A percentile compares a stretch with the other conserved stretches of the same genome.
These are phyloP conservation scores for Piezodorus guildinii DNA, from an alignment of 1,140 invertebrate genomes.

Conservation along the genomic window DNA sequence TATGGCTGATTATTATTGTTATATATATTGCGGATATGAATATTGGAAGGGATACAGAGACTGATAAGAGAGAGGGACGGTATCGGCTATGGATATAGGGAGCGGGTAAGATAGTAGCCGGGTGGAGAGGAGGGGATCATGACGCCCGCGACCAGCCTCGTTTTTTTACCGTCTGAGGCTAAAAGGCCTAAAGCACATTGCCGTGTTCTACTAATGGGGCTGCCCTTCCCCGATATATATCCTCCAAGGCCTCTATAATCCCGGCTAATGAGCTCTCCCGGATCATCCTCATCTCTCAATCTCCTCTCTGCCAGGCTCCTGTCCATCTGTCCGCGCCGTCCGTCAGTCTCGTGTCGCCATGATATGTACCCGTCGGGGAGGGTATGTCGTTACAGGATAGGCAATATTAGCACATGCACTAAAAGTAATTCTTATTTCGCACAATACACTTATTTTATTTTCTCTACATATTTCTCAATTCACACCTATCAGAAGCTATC, in stretches of 20 bases:
- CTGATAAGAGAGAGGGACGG: background rate
- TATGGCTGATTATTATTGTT: too few relatives aligned
- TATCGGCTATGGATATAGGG: background rate
- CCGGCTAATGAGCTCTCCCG: background rate
- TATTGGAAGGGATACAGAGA: background rate
- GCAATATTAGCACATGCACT: too few relatives aligned
- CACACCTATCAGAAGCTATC: too few relatives aligned
- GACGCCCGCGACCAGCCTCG: slow-evolving; percentile 1
- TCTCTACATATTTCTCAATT: too few relatives aligned
- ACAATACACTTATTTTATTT: too few relatives aligned
- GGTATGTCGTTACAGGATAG: too few relatives aligned
- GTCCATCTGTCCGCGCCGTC: too few relatives aligned
- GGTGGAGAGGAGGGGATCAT: background rate
- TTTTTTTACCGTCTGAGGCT: slow-evolving; percentile 11
- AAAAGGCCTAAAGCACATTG: slow-evolving; percentile 18
- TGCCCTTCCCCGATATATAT: slow-evolving; percentile 15
- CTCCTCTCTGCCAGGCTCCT: too few relatives aligned
- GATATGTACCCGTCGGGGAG: too few relatives aligned
- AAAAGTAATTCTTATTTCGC: too few relatives aligned
- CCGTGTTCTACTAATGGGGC: slow-evolving; percentile 15
- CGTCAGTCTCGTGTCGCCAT: too few relatives aligned
- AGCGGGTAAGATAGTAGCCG: background rate
- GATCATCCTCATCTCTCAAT: background rate
- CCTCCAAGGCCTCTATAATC: background rate
- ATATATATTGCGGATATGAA: background rate